Conservation (phyloP, 2,113 vertebrate species). For the Macaca mulatta region DNA sequence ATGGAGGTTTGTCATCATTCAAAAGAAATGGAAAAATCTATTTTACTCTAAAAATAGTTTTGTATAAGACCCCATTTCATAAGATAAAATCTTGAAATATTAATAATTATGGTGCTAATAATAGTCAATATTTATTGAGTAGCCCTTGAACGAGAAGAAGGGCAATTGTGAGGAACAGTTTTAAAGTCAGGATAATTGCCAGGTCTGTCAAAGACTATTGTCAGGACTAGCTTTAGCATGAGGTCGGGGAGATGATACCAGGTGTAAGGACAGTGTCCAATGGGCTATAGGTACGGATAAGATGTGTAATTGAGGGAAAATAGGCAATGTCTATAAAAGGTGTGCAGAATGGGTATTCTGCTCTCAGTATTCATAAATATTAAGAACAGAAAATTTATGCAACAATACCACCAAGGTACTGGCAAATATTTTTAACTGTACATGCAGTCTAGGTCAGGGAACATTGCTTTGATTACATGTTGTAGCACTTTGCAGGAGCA, state of each 20-base stretch:
- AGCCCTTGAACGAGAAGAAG: background rate
- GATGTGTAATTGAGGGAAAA: background rate
- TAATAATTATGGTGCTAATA: background rate
- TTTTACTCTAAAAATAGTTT: background rate
- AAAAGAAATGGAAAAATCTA: background rate
- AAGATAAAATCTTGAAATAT: background rate
- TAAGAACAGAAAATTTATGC: background rate
- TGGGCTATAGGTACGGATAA: background rate
- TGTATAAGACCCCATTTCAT: background rate
- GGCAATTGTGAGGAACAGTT: background rate
- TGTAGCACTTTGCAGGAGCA: background rate
- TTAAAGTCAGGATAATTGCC: background rate
- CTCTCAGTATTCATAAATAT: background rate
- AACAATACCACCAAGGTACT: background rate
- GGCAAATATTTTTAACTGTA: background rate
- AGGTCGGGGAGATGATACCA: background rate
- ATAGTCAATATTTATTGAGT: background rate
- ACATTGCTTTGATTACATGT: background rate
- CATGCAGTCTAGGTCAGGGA: background rate
- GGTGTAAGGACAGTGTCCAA: background rate
- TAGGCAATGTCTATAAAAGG: accelerated
- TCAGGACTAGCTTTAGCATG: background rate
- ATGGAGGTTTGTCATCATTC: background rate
- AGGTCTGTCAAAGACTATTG: background rate
- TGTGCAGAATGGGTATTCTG: background rate